These are phyloP conservation scores for Aphelinus atriplicis DNA, from an alignment of 1,140 invertebrate genomes.

Conservation along the genomic window DNA sequence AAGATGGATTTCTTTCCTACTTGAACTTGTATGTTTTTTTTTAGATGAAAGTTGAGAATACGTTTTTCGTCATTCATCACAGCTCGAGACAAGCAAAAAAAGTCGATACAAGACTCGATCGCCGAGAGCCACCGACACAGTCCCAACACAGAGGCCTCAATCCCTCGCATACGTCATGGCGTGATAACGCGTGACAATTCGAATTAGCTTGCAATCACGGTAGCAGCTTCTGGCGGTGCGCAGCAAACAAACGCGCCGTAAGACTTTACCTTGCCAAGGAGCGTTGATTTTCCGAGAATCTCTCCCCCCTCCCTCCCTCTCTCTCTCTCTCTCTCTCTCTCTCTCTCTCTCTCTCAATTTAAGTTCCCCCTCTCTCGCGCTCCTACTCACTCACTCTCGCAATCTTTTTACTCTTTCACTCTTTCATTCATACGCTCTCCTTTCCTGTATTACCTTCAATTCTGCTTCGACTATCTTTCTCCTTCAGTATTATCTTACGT, in stretches of 20 bases:
- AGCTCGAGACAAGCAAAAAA: background rate
- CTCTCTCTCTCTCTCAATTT: slow-evolving; percentile 19
- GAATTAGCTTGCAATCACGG: slow-evolving; percentile 56
- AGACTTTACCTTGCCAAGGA: slow-evolving; percentile 18
- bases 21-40: too few species aligned
- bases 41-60: too few species aligned
- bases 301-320: background rate
- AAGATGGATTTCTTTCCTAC: too few species aligned
- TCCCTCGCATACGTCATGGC: slow-evolving; percentile 28
- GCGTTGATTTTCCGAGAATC: slow-evolving; percentile 12
- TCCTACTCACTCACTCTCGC: background rate
- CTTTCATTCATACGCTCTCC: too few species aligned
- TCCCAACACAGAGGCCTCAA: background rate
- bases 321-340: slow-evolving; percentile 1
- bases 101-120: background rate
- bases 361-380: slow-evolving; percentile 3
- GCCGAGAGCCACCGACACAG: background rate
- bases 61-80: too few species aligned
- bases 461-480: too few species aligned
- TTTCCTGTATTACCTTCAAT: too few species aligned
- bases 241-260: slow-evolving; percentile 7
- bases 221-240: slow-evolving; percentile 22
- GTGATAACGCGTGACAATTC: slow-evolving; percentile 58
- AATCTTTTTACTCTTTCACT: slow-evolving; percentile 30
- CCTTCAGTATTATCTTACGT: too few species aligned